Conservation (phyloP, 2,113 vertebrate genomes). For the Benitochromis conjunctus region DNA sequence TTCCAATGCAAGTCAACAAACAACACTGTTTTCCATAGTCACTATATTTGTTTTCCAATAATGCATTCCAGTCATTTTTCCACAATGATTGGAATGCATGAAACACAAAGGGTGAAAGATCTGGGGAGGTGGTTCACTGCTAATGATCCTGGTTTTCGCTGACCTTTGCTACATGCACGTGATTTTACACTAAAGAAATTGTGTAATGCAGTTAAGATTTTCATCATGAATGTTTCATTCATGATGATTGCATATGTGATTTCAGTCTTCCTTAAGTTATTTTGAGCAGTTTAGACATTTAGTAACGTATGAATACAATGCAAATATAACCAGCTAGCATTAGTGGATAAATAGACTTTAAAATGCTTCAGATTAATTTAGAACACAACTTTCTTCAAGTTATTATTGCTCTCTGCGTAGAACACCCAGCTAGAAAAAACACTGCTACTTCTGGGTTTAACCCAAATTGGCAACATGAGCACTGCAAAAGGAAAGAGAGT, state of each 20-base stretch:
- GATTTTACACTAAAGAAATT: background rate
- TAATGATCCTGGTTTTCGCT: background rate
- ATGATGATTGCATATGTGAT: background rate
- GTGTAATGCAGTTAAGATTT: background rate
- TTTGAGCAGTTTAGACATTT: background rate
- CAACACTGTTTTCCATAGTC: background rate
- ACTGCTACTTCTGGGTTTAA: background rate
- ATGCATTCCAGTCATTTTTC: background rate
- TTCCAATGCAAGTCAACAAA: background rate
- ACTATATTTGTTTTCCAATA: background rate
- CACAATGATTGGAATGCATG: background rate
- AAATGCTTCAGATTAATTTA: background rate
- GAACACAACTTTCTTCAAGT: background rate
- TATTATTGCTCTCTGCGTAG: background rate
- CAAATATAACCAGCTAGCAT: background rate
- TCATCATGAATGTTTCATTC: background rate
- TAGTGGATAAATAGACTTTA: background rate
- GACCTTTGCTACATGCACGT: background rate
- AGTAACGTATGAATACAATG: background rate
- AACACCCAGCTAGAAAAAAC: background rate
- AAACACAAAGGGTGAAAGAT: background rate
- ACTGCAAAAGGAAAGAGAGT: background rate
- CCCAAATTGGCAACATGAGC: background rate
- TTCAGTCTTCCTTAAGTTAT: background rate
- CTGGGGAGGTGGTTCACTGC: background rate